Evolutionary conservation across 2,797 vertebrate species (phyloP), one percentile per base, ranked within the genome.

Genomic region (Morelia viridis): DNA sequence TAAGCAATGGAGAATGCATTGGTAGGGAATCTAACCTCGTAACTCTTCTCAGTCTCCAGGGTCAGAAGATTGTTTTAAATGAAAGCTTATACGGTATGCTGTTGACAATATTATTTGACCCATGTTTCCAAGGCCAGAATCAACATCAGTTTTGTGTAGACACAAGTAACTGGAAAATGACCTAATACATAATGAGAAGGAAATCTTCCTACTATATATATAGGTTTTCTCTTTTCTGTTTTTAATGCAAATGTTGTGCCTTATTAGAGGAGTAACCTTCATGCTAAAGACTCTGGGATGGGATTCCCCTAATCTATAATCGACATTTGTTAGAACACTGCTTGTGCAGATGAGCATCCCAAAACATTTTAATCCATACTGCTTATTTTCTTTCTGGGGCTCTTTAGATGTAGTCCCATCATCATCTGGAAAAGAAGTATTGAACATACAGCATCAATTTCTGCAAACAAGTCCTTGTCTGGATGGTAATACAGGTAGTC

Each of bases 41-140:
- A 80, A 58, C 85, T 88, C 61, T 84, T 8, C 50, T 93, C 85
- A 62, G 56, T 89, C 85, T 90, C 24, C 10, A 71, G 53, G 85
- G 88, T 90, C 89, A 92, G 65, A 84, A 57, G 56, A 56, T 57
- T 60, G 64, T 71, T 92, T 92, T 85, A 92, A 92, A 92, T 85
- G 71, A 92, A 93, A 90, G 62, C 41, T 85, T 85, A 88, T 57
- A 53, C 31, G 84, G 68, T 88, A 93, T 68, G 12, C 61, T 88
- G 85, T 87, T 90, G 89, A 92, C 89, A 90, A 61, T 88, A 84
- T 90, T 85, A 88, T 88, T 84, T 88, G 93, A 85, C 53, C 89
- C 76, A 88, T 85, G 41, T 90, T 76, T 90, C 53, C 56, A 85
- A 92, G 89, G 91, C 71, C 85, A 46, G 58, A 62, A 0, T 41